Evolutionary conservation across 2,113 vertebrate species (phyloP).

Genomic region (Crocuta crocuta): DNA sequence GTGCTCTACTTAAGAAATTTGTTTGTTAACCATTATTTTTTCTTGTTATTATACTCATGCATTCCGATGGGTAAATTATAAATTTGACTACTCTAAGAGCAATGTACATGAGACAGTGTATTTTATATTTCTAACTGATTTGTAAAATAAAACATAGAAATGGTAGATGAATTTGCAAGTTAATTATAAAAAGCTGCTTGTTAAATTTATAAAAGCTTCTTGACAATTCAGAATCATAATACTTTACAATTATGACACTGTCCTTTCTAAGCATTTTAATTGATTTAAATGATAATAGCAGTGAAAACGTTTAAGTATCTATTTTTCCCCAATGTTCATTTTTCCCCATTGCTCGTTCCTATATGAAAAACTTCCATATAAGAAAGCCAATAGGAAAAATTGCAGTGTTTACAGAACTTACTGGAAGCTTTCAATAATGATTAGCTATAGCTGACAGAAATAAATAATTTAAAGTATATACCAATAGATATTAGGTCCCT

Average conservation of each 20-base stretch:
- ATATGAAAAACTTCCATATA: neutral
- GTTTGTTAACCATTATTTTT: neutral
- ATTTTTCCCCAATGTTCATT: neutral
- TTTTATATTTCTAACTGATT: conserved; percentile 59
- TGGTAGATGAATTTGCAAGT: neutral
- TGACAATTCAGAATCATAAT: neutral
- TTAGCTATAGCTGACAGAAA: neutral
- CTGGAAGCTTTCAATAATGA: neutral
- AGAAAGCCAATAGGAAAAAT: neutral
- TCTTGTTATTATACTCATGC: neutral
- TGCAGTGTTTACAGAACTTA: neutral
- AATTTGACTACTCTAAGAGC: neutral
- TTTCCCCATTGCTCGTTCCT: no score
- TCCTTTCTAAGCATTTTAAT: neutral
- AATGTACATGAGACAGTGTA: conserved; percentile 19
- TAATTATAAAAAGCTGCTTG: neutral
- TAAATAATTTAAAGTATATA: neutral
- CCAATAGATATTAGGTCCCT: neutral
- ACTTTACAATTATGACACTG: neutral
- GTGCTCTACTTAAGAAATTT: neutral
- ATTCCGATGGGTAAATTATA: neutral
- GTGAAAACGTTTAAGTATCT: neutral
- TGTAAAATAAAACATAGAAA: neutral
- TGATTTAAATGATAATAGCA: neutral
- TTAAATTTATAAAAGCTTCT: neutral